These are phyloP conservation scores for Orientallactaga bullata DNA, from an alignment of 2,113 vertebrate genomes.

Conservation along the genomic window DNA sequence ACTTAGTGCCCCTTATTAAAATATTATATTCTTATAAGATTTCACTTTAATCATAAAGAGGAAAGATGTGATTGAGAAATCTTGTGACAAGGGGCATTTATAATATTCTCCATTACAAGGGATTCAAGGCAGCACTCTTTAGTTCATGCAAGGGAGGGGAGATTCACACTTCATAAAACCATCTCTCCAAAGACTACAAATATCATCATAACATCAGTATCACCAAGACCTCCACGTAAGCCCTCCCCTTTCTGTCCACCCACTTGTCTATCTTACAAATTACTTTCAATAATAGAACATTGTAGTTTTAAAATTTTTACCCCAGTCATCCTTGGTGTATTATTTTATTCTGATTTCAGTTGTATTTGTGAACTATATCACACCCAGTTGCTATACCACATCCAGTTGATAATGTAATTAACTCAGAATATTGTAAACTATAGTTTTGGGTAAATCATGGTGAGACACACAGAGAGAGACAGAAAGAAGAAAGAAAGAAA, in stretches of 20 bases:
- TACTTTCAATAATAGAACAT: background rate
- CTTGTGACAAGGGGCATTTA: background rate
- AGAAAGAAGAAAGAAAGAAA: background rate
- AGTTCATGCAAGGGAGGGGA: constrained; percentile 2
- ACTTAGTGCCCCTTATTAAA: constrained; percentile 20
- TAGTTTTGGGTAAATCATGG: constrained; percentile 54
- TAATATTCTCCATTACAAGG: background rate
- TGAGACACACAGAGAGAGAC: background rate
- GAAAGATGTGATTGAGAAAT: constrained; percentile 41
- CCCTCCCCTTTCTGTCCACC: background rate
- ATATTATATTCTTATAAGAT: background rate
- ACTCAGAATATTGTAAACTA: constrained; percentile 50
- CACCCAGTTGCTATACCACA: constrained; percentile 48
- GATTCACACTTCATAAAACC: background rate
- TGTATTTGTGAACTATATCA: constrained; percentile 60
- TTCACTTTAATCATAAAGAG: constrained; percentile 28
- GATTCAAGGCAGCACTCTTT: background rate
- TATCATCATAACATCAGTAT: background rate
- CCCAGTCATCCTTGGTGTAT: background rate
- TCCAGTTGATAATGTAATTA: constrained; percentile 65
- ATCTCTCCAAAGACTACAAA: constrained; percentile 12
- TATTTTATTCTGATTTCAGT: constrained; percentile 58
- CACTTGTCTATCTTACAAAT: background rate
- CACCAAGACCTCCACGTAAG: background rate
- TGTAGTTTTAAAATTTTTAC: background rate